Base-by-base conservation (phyloP, 2,113 vertebrate species). In the Polypterus bichir region DNA sequence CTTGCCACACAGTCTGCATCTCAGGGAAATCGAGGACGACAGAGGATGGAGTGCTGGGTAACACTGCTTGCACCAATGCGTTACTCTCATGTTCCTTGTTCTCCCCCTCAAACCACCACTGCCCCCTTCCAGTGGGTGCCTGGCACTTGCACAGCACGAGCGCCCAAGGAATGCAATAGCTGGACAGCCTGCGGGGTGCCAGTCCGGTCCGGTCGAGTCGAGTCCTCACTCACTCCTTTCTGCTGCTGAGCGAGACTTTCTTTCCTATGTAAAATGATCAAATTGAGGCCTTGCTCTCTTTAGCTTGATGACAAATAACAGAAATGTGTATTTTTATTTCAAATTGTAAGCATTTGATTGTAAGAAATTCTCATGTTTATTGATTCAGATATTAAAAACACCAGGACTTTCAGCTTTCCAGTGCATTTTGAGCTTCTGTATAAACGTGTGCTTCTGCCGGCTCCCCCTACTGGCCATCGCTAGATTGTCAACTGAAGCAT, bases 361-460 rank as follows among this genome's bases (percentile, higher is more conserved):
- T 81, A 85, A 75, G 83, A 65, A 61, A 78, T 74, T 74, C 74
- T 83, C 77, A 70, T 82, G 80, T 83, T 81, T 76, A 77, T 81
- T 80, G 73, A 70, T 87, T 83, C 87, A 87, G 83, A 88, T 88
- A 93, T 86, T 83, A 91, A 86, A 55, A 86, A 83, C 87, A 89
- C 87, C 83, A 86, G 89, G 87, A 92, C 84, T 87, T 78, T 85
- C 89, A 72, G 76, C 82, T 82, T 84, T 86, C 27, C 27, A 27
- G 27, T 27, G 27, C 27, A 27, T 27, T 27, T 27, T 27, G 27
- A 27, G 2, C 27, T 27, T 27, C 27, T 27, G 27, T 27, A 27
- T 27, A 27, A 27, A 27, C 27, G 27, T 27, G 27, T 27, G 27
- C 27, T 27, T 27, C 27, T 27, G 27, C 27, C 2, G 27, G 27